These are phyloP conservation scores for Corbicula japonica DNA, from an alignment of 2,888 invertebrate species.

Conservation along the genomic window DNA sequence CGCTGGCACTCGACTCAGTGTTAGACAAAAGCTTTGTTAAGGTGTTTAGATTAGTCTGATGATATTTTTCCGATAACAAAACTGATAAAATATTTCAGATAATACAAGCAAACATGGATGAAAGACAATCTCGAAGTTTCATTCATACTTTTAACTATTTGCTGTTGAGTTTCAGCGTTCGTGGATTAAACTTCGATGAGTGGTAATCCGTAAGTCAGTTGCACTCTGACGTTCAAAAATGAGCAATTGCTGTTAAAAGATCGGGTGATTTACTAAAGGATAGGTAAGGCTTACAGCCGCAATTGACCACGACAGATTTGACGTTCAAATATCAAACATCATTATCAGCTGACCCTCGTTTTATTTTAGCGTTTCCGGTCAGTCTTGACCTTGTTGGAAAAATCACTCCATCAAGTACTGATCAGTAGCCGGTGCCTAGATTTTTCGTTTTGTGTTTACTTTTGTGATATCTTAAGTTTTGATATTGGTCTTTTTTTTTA, in stretches of 20 bases:
- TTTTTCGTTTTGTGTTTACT: background rate
- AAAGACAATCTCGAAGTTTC: constrained; percentile 51
- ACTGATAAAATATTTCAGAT: constrained; percentile 58
- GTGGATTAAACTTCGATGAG: constrained; percentile 43
- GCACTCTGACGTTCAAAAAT: constrained; percentile 56
- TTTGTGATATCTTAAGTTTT: background rate
- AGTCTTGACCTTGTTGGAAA: constrained; percentile 20
- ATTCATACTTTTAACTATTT: constrained; percentile 55
- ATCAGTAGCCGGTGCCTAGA: background rate
- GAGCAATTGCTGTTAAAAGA: constrained; percentile 37
- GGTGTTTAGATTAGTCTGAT: constrained; percentile 33
- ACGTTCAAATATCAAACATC: constrained; percentile 51
- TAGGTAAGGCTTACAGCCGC: constrained; percentile 44
- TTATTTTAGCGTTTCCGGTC: constrained; percentile 47
- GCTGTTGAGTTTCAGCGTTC: constrained; percentile 39
- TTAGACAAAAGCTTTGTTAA: constrained; percentile 29
- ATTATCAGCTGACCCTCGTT: constrained; percentile 32
- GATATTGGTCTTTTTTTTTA: background rate
- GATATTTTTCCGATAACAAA: constrained; percentile 45
- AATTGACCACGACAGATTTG: constrained; percentile 58
- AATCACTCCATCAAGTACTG: background rate
- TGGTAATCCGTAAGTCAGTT: constrained; percentile 52
- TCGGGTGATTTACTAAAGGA: constrained; percentile 25
- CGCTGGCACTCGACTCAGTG: no score
- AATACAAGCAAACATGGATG: constrained; percentile 45